Percentiles rank a stretch among this genome's conserved stretches.
phyloP scores from a whole-genome alignment of 2,113 vertebrate species.

The Notothenia coriiceps region DNA sequence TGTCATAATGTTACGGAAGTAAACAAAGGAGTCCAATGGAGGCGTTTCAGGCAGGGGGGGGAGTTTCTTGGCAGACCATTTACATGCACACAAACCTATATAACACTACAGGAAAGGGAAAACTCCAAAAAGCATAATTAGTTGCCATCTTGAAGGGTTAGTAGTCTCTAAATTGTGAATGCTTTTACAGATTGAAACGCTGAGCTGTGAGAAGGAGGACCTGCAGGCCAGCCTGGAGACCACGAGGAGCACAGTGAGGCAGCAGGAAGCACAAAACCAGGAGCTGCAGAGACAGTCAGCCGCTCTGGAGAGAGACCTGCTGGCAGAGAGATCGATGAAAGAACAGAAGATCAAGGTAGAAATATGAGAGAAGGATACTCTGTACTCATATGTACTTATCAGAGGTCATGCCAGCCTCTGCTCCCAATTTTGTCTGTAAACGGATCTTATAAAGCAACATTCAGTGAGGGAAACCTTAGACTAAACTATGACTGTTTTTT shows the following conservation, averaged over 20 bases:
- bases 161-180: background rate
- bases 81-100: no score
- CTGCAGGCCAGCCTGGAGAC: slow-evolving; percentile 87
- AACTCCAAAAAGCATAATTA: background rate
- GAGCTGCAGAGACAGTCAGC: slow-evolving; percentile 87
- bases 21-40: no score
- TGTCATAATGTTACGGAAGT: no score
- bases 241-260: slow-evolving; percentile 84
- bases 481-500: background rate
- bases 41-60: no score
- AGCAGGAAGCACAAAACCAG: slow-evolving; percentile 90
- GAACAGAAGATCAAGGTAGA: slow-evolving; percentile 95
- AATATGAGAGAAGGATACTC: background rate
- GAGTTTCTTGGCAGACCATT: no score
- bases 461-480: background rate
- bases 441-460: background rate
- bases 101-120: no score
- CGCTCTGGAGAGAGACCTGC: slow-evolving; percentile 88
- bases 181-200: slow-evolving; percentile 85
- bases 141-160: background rate
- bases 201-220: slow-evolving; percentile 90
- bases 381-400: background rate
- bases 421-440: background rate
- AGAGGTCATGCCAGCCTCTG: background rate
- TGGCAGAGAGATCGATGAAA: slow-evolving; percentile 89